Conservation (phyloP, 2,888 invertebrate species). For the Drosophila tripunctata region DNA sequence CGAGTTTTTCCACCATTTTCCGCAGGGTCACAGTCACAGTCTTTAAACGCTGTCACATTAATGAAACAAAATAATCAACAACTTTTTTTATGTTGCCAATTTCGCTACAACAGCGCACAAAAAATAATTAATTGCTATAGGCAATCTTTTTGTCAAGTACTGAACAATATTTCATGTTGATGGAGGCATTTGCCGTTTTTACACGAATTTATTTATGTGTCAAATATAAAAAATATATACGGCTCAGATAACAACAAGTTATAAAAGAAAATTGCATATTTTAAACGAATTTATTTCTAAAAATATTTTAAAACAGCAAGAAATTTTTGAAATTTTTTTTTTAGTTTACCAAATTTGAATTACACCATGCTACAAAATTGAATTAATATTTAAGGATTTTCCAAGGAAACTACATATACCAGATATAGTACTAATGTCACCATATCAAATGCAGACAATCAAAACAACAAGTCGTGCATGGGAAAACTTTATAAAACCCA, state of each 20-base stretch:
- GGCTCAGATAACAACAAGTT: too few species aligned
- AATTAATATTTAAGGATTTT: conserved; percentile 5
- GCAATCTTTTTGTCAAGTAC: not conserved
- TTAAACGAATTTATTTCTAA: too few species aligned
- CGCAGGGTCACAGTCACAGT: not conserved
- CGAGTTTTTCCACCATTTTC: conserved; percentile 12
- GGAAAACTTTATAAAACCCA: conserved; percentile 5
- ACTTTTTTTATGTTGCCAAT: conserved; percentile 5
- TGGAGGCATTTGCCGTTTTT: conserved; percentile 15
- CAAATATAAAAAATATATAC: not conserved
- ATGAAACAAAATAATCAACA: not conserved
- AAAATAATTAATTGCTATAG: conserved; percentile 27
- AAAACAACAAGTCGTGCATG: not conserved
- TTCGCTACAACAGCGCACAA: conserved; percentile 1
- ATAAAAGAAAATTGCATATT: too few species aligned
- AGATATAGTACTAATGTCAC: too few species aligned
- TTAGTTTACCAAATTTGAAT: too few species aligned
- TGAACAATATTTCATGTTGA: not conserved
- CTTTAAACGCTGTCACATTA: not conserved
- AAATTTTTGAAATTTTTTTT: too few species aligned
- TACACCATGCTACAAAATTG: too few species aligned
- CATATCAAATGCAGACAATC: conserved; percentile 8
- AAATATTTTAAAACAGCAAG: too few species aligned
- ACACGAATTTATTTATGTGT: not conserved
- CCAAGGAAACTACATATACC: conserved; percentile 1